Evolutionary conservation across 2,888 invertebrate genomes (phyloP), one percentile per base, ranked within the genome.

Genomic region (Megastigmus dorsalis): DNA sequence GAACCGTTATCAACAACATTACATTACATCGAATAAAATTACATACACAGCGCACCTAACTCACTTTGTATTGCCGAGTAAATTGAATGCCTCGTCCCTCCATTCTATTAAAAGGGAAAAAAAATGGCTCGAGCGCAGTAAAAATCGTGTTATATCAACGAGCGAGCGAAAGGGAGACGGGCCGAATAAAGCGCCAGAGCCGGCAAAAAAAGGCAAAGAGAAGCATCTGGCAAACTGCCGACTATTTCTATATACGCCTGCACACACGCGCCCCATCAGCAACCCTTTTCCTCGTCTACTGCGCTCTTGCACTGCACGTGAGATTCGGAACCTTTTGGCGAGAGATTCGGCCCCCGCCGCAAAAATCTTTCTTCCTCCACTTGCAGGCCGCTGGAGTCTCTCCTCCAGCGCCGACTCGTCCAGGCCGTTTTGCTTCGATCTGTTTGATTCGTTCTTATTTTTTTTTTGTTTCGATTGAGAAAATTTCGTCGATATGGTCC

Each of bases 181-280:
- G n/a, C 6, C 23, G 38, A 10, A 30, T 10, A 7, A 30, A 30
- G 13, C 18, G 45, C 5, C 28, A 1, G 30, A 23, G 13, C 3
- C 13, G 52, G n/a, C 36, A 48, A 55, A 55, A 63, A 30, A 15
- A 45, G 62, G 28, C 15, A 4, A 43, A 7, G 13, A 36, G 80
- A 79, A 79, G 80, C 82, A 84, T 83, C 84, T 84, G 85, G 82
- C 82, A 81, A 79, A 79, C 82, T 80, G 81, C 76, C 80, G 81
- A 80, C 82, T 82, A 80, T 83, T 81, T 80, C 82, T 82, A 80
- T 79, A 79, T 75, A 13, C 36, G 50, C 18, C 36, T 38, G 28
- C 36, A 13, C 28, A 45, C 18, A 30, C 26, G 18, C 75, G 73
- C 59, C 70, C 77, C 78, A 79, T 77, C 79, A 68, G 76, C 78